Evolutionary conservation across 1,140 invertebrate genomes (phyloP).

Genomic region (Pogonognathellus flavescens): DNA sequence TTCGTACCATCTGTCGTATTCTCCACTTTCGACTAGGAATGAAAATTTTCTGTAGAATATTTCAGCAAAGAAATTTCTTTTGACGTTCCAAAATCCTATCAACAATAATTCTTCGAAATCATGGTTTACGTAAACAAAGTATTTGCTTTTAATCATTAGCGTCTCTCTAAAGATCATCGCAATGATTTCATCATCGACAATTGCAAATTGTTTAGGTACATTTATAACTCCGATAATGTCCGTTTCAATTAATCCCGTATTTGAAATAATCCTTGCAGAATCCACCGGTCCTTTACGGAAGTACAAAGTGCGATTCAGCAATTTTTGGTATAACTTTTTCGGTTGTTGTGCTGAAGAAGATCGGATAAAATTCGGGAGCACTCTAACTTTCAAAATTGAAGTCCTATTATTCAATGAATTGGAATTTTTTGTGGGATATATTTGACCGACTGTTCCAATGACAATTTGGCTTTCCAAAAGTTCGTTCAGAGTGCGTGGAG

Average conservation of each 20-base stretch:
- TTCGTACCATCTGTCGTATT: not conserved
- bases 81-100: not conserved
- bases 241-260: not conserved
- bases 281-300: not conserved
- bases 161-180: not conserved
- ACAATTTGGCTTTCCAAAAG: not conserved
- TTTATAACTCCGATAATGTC: not conserved
- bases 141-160: not conserved
- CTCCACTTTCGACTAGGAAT: not conserved
- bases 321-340: not conserved
- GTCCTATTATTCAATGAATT: too few relatives aligned
- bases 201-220: slow-evolving; percentile 1
- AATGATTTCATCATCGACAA: not conserved
- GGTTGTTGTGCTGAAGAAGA: not conserved
- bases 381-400: too few relatives aligned
- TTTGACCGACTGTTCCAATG: not conserved
- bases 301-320: not conserved
- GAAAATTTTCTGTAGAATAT: not conserved
- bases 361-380: not conserved
- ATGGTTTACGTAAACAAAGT: not conserved
- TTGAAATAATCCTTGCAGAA: slow-evolving; percentile 2
- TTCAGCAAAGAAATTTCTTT: slow-evolving; percentile 5
- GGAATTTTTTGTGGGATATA: too few relatives aligned
- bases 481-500: not conserved
- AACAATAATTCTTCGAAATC: not conserved